These are phyloP conservation scores for Malurus splendens DNA, from an alignment of 2,797 vertebrate species.

Conservation along the genomic window DNA sequence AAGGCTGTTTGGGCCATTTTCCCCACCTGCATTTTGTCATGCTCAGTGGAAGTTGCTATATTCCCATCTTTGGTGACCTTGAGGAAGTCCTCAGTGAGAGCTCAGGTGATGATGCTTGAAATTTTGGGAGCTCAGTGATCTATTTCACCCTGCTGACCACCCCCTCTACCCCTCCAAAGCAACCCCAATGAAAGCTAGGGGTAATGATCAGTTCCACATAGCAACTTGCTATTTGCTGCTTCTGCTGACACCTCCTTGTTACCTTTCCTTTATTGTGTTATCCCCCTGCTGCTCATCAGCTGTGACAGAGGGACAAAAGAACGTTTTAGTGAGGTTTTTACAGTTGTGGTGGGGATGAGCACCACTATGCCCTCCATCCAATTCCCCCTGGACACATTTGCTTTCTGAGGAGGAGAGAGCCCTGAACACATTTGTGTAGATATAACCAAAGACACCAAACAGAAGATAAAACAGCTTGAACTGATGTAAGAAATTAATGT, in stretches of 20 bases:
- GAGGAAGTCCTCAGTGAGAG: neutral
- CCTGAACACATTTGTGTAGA: neutral
- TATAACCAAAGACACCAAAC: neutral
- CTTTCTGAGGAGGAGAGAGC: neutral
- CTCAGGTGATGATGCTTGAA: neutral
- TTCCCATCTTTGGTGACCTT: neutral
- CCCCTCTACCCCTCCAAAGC: rapidly evolving
- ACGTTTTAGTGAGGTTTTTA: neutral
- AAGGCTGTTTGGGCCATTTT: neutral
- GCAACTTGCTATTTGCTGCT: neutral
- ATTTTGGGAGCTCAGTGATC: neutral
- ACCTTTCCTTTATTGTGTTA: neutral
- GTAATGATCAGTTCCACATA: neutral
- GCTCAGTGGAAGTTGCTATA: neutral
- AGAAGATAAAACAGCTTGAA: neutral
- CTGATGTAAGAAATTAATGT: neutral
- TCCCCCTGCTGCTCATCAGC: rapidly evolving
- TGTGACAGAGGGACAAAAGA: neutral
- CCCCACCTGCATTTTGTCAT: neutral
- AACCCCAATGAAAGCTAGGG: neutral
- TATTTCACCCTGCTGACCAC: neutral
- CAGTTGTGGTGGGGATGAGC: neutral
- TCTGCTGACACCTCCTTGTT: neutral
- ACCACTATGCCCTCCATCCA: rapidly evolving
- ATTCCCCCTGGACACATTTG: neutral